phyloP scores from a whole-genome alignment of 2,113 vertebrate genomes.

The Uria lomvia region DNA sequence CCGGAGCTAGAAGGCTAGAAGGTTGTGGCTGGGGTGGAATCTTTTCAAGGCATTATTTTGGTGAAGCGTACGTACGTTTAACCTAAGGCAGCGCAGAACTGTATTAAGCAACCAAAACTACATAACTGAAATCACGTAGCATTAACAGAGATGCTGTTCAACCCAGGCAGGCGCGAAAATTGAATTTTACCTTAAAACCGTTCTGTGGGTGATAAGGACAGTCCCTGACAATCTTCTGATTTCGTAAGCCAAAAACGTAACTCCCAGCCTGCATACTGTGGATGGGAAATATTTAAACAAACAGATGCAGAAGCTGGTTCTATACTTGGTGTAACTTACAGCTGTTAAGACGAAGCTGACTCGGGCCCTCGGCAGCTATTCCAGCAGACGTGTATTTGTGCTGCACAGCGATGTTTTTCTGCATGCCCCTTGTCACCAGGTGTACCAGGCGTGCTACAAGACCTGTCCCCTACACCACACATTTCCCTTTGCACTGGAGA shows the following conservation, averaged over 20 bases:
- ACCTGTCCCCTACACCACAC: not conserved
- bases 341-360: not conserved
- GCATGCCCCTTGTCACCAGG: not conserved
- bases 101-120: not conserved
- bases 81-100: not conserved
- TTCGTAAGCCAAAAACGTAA: not conserved
- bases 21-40: not conserved
- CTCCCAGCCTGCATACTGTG: not conserved
- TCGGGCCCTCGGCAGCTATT: not conserved
- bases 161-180: not conserved
- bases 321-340: rapidly evolving
- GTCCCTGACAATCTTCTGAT: not conserved
- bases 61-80: not conserved
- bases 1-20: not conserved
- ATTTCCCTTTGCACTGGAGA: not conserved
- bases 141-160: not conserved
- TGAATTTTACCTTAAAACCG: not conserved
- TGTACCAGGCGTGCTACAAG: no score
- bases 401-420: not conserved
- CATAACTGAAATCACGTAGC: not conserved
- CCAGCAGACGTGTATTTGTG: not conserved
- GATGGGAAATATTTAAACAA: not conserved
- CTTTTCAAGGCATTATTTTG: not conserved
- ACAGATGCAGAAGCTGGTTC: not conserved
- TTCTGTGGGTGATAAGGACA: not conserved